phyloP scores from a whole-genome alignment of 2,888 invertebrate genomes.

The Minunthozetes semirufus region DNA sequence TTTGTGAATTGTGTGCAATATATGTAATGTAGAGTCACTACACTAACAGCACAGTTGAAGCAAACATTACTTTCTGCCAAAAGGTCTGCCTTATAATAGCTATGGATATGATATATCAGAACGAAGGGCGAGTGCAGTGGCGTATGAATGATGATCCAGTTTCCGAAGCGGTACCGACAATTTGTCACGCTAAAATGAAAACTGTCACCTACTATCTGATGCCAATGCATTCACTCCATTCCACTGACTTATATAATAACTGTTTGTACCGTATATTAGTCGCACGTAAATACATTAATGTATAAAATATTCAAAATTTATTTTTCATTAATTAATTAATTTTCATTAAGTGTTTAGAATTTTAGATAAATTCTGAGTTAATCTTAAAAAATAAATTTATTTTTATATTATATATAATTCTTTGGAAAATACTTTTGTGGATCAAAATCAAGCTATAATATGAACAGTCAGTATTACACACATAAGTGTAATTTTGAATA shows the following conservation, averaged over 20 bases:
- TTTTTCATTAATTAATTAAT: too few relatives aligned
- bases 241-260: neutral
- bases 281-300: too few relatives aligned
- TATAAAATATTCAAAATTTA: too few relatives aligned
- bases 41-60: neutral
- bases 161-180: slow-evolving; percentile 27
- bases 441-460: too few relatives aligned
- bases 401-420: too few relatives aligned
- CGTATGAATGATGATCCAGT: slow-evolving; percentile 27
- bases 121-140: slow-evolving; percentile 19
- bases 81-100: slow-evolving; percentile 3
- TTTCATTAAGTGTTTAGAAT: too few relatives aligned
- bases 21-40: neutral
- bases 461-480: too few relatives aligned
- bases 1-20: neutral
- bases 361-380: too few relatives aligned
- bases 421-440: too few relatives aligned
- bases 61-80: neutral
- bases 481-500: too few relatives aligned
- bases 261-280: neutral
- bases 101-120: slow-evolving; percentile 3
- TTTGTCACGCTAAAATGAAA: slow-evolving; percentile 26
- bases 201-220: slow-evolving; percentile 28
- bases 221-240: neutral
- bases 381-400: too few relatives aligned